Evolutionary conservation across 1,140 invertebrate genomes (phyloP).

Genomic region (Ceratina australensis): DNA sequence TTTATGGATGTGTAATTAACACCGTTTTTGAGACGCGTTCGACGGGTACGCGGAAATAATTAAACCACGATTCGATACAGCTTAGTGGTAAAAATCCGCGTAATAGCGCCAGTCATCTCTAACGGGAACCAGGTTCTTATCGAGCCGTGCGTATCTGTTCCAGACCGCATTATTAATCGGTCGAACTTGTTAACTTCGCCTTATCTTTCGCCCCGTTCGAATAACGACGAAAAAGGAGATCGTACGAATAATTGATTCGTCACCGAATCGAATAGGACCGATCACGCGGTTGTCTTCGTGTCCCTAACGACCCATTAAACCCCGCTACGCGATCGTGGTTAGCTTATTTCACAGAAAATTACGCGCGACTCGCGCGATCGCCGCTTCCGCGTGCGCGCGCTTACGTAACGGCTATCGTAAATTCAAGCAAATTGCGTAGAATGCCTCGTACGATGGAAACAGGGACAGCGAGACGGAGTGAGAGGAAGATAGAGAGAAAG

Average conservation of each 20-base stretch:
- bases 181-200: slow-evolving; percentile 36
- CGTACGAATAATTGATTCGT: slow-evolving; percentile 33
- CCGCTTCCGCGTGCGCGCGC: slow-evolving; percentile 32
- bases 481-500: not conserved
- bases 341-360: slow-evolving; percentile 39
- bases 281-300: not conserved
- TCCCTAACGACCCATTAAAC: slow-evolving; percentile 25
- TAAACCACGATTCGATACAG: slow-evolving; percentile 58
- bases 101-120: slow-evolving; percentile 62
- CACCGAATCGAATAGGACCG: not conserved
- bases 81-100: slow-evolving; percentile 50
- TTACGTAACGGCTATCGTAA: slow-evolving; percentile 35
- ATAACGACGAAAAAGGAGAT: slow-evolving; percentile 7
- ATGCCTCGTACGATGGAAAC: not conserved
- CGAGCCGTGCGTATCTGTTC: slow-evolving; percentile 33
- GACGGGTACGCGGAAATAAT: slow-evolving; percentile 58
- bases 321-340: not conserved
- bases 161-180: slow-evolving; percentile 53
- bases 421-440: slow-evolving; percentile 26
- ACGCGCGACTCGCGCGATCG: not conserved
- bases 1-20: not conserved
- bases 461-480: not conserved
- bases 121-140: slow-evolving; percentile 61
- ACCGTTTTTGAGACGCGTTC: not conserved
- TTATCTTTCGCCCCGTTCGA: not conserved